Evolutionary conservation across 2,888 invertebrate species (phyloP).

Genomic region (Muscina levida): DNA sequence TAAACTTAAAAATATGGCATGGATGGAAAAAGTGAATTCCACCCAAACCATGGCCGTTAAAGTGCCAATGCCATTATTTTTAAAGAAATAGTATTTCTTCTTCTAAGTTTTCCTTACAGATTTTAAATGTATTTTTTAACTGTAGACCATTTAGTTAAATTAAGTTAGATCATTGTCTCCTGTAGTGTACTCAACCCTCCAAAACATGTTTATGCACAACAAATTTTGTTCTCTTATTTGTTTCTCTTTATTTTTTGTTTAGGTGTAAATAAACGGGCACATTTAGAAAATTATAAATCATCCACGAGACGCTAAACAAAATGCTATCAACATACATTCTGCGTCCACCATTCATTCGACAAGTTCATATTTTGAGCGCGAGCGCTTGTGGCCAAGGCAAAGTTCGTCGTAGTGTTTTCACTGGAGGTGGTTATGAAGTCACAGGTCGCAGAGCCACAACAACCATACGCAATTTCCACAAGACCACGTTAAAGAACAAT

Average conservation of each 20-base stretch:
- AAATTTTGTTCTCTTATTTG: not conserved
- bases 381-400: constrained; percentile 40
- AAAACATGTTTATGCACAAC: not conserved
- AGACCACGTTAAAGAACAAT: not conserved
- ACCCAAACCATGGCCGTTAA: too few species aligned
- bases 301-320: not conserved
- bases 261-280: not conserved
- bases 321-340: constrained; percentile 43
- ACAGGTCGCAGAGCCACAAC: not conserved
- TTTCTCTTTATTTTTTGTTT: not conserved
- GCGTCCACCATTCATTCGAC: constrained; percentile 48
- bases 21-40: too few species aligned
- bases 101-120: too few species aligned
- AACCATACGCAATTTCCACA: not conserved
- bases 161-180: too few species aligned
- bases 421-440: not conserved
- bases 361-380: constrained; percentile 43
- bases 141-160: too few species aligned
- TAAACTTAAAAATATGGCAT: too few species aligned
- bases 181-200: too few species aligned
- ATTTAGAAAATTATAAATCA: not conserved
- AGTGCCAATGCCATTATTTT: too few species aligned
- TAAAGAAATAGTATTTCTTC: too few species aligned
- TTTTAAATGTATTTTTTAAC: too few species aligned
- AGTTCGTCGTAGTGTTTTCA: too few species aligned